Base-by-base conservation (phyloP, 2,797 vertebrate species). In the Thunnus albacares region DNA sequence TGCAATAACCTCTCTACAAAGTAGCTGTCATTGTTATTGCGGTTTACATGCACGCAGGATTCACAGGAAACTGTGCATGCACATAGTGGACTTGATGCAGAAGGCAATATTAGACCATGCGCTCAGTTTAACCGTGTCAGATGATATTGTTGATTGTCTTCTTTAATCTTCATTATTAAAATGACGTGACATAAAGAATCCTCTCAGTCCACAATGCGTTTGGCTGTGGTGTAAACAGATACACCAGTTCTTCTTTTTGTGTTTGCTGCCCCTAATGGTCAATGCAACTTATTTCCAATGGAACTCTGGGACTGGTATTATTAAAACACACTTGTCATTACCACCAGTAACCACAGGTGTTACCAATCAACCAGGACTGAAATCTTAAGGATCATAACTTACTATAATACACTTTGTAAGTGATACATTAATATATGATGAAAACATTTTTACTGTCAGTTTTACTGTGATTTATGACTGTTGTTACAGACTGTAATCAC, bases 1-100 rank as follows among this genome's bases (percentile, higher is more conserved):
- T 35, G 9, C 35, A 35, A 35, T 35, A 35, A 35, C 35, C 35
- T 47, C 45, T 47, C 45, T 47, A 47, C 45, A 47, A 47, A 47
- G 15, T 47, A 47, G 15, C 15, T 5, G 4, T 47, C 45, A 15
- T 15, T 15, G 12, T 45, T 6, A 47, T 24, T 47, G 15, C 5
- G 5, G 45, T 15, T 47, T 15, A 47, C 15, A 47, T 47, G 45
- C 14, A 47, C 15, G 20, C 15, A 49, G 14, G 30, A 26, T 61
- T 52, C 33, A 72, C 33, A 41, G 11, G 11, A 62, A 72, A 41
- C 47, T 43, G 26, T 47, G 18, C 58, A n/a, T 43, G 57, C 43
- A 51, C 17, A 0, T 43, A 18, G 45, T 26, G 11, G 30, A 33
- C 58, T 11, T 41, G 38, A 41, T 41, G 38, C 38, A 41, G 38